phyloP scores from a whole-genome alignment of 1,140 invertebrate species.

The Drosophila arizonae region DNA sequence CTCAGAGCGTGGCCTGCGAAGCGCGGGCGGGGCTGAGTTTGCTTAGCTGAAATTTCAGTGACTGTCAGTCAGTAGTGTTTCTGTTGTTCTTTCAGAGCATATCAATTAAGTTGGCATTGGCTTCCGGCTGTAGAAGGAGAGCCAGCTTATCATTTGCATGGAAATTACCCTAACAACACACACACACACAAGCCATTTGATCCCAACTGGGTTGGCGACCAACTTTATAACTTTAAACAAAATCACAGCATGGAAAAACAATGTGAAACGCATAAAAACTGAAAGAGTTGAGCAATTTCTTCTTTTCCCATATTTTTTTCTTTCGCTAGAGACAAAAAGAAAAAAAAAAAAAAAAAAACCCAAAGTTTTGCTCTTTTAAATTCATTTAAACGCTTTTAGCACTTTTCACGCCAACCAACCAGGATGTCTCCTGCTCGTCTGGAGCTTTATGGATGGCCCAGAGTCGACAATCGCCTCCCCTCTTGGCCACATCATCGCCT shows the following conservation, averaged over 20 bases:
- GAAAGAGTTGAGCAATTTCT: conserved; percentile 34
- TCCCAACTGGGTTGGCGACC: background rate
- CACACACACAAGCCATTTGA: conserved; percentile 2
- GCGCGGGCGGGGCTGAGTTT: conserved; percentile 17
- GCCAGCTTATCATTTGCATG: conserved; percentile 64
- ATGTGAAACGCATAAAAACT: conserved; percentile 52
- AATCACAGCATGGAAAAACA: conserved; percentile 59
- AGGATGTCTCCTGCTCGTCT: conserved; percentile 48
- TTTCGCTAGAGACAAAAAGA: conserved; percentile 5
- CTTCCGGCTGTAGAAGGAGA: conserved; percentile 34
- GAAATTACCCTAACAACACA: conserved; percentile 53
- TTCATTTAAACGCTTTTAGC: conserved; percentile 76
- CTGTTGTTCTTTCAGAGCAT: conserved; percentile 68
- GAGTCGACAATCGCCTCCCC: background rate
- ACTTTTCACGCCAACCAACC: conserved; percentile 65
- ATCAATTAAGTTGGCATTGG: conserved; percentile 63
- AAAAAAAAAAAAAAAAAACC: conserved; percentile 21
- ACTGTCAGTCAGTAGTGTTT: conserved; percentile 47
- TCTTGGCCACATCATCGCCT: background rate
- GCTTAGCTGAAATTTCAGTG: conserved; percentile 56
- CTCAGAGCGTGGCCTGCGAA: background rate
- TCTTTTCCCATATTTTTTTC: too few relatives aligned
- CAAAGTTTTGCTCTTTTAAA: conserved; percentile 71
- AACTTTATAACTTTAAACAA: conserved; percentile 59
- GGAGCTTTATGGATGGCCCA: conserved; percentile 41